A percentile compares a stretch with the other conserved stretches of the same genome.
These are phyloP conservation scores for Phyllotis vaccarum DNA, from an alignment of 2,797 vertebrate genomes.

Conservation along the genomic window DNA sequence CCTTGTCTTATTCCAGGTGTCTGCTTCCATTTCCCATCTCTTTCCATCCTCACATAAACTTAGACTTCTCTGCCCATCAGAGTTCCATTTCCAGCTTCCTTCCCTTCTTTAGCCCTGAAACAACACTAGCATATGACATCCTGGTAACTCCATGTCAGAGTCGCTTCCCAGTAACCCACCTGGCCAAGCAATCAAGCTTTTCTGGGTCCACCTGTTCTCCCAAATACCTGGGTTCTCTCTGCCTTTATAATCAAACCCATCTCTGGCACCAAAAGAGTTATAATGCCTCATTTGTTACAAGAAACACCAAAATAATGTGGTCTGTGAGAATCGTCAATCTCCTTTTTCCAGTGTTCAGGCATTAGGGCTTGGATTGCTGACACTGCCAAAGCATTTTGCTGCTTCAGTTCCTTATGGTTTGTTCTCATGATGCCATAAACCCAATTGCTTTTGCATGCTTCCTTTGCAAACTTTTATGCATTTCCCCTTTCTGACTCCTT, in stretches of 20 bases:
- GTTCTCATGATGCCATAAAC: neutral
- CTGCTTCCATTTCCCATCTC: neutral
- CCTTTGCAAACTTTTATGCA: slow-evolving; percentile 6
- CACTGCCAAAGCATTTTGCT: neutral
- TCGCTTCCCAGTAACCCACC: neutral
- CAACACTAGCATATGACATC: neutral
- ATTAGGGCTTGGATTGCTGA: neutral
- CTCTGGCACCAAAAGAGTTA: neutral
- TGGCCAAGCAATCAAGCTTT: neutral
- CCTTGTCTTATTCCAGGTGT: neutral
- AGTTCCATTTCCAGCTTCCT: neutral
- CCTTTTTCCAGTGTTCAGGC: neutral
- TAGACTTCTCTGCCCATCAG: neutral
- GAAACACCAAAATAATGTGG: neutral
- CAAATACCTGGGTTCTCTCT: too few species aligned
- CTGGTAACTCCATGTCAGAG: neutral
- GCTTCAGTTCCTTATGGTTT: neutral
- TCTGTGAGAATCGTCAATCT: neutral
- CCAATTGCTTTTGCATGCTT: neutral
- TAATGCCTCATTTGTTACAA: neutral
- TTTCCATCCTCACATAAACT: neutral
- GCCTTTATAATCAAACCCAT: neutral
- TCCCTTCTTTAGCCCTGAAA: neutral
- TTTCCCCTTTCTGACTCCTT: neutral
- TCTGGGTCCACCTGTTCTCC: neutral